Evolutionary conservation across 35 echinoderm and acorn worm genomes (phyloP).

Genomic region (Hemicentrotus pulcherrimus): DNA sequence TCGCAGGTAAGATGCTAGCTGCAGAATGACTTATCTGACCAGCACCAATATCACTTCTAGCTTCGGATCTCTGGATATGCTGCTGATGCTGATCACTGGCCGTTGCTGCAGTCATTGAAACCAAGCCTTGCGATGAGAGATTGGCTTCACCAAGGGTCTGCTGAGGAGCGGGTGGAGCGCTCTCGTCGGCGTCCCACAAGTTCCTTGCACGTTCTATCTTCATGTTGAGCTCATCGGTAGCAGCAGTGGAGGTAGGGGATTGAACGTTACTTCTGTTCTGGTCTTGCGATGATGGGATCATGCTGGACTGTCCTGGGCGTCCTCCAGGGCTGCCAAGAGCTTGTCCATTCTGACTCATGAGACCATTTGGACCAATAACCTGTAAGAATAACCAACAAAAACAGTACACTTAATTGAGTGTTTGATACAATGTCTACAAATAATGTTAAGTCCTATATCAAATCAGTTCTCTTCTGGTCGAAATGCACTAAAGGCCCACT

Average conservation of each 20-base stretch:
- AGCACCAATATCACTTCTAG: slow-evolving; percentile 35
- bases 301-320: slow-evolving; percentile 27
- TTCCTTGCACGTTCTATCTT: slow-evolving; percentile 57
- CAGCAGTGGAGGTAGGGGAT: slow-evolving; percentile 52
- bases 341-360: background rate
- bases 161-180: background rate
- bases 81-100: slow-evolving; percentile 27
- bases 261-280: slow-evolving; percentile 51
- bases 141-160: slow-evolving; percentile 49
- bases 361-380: slow-evolving; percentile 34
- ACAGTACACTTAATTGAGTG: background rate
- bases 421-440: background rate
- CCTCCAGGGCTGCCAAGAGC: background rate
- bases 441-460: no score
- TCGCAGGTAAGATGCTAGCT: slow-evolving; percentile 19
- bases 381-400: background rate
- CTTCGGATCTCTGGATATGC: slow-evolving; percentile 26
- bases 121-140: slow-evolving; percentile 53
- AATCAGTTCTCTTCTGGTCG: no score
- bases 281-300: slow-evolving; percentile 7
- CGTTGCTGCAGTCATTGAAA: slow-evolving; percentile 22
- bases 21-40: slow-evolving; percentile 6
- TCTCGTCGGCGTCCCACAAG: slow-evolving; percentile 57
- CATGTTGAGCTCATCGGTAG: slow-evolving; percentile 58
- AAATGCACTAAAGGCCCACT: no score